phyloP scores from a whole-genome alignment of 2,797 vertebrate genomes.

The Peromyscus eremicus region DNA sequence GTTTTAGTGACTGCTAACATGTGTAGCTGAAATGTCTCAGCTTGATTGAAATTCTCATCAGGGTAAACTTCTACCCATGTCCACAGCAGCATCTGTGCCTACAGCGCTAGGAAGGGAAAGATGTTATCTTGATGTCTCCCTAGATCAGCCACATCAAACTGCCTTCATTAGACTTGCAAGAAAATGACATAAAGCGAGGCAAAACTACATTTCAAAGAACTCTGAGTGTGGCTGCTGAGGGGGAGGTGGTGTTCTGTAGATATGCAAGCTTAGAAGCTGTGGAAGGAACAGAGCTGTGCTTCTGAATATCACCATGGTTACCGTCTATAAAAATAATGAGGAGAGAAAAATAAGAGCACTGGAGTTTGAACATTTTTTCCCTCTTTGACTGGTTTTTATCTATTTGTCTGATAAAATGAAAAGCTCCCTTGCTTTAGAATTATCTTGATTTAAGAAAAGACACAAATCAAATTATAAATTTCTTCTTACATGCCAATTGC shows the following conservation, averaged over 20 bases:
- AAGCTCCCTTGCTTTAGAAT: constrained; percentile 35
- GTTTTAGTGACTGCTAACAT: neutral
- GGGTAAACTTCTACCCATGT: neutral
- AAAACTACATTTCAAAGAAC: constrained; percentile 43
- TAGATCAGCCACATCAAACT: neutral
- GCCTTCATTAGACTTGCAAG: constrained; percentile 8
- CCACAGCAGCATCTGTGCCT: neutral
- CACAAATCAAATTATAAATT: constrained; percentile 49
- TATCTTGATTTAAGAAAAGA: constrained; percentile 41
- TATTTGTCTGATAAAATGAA: constrained; percentile 55
- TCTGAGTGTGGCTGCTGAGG: neutral
- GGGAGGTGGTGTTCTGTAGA: constrained; percentile 50
- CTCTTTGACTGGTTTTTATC: constrained; percentile 42
- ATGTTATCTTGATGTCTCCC: neutral
- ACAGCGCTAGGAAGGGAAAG: neutral
- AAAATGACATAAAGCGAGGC: neutral
- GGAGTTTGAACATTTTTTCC: constrained; percentile 51
- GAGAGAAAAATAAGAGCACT: constrained; percentile 53
- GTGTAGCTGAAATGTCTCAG: neutral
- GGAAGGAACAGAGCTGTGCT: constrained; percentile 38
- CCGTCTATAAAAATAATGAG: constrained; percentile 77
- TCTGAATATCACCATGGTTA: constrained; percentile 79
- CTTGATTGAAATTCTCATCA: constrained; percentile 28
- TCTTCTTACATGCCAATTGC: neutral
- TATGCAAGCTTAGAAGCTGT: constrained; percentile 41